phyloP scores from a whole-genome alignment of 2,797 vertebrate species.

The Sarcophilus harrisii region DNA sequence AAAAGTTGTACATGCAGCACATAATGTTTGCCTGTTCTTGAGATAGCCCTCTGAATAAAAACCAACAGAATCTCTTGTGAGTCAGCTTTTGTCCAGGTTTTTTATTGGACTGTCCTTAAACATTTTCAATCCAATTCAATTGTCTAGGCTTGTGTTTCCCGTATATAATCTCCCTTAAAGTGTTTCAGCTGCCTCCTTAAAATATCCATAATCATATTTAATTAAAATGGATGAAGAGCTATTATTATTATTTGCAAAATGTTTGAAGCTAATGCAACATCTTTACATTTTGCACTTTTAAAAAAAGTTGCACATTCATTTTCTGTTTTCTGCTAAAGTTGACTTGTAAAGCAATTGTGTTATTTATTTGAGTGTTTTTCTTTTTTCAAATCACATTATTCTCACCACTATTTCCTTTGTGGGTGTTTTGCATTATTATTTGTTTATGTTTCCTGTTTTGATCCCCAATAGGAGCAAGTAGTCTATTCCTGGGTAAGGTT shows the following conservation, averaged over 20 bases:
- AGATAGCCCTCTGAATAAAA: not conserved
- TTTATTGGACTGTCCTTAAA: conserved; percentile 20
- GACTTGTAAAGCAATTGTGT: not conserved
- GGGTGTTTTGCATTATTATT: conserved; percentile 37
- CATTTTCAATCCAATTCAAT: conserved; percentile 24
- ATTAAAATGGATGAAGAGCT: not conserved
- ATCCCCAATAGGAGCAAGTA: conserved; percentile 18
- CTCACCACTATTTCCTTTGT: not conserved
- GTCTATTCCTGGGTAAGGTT: conserved; percentile 19
- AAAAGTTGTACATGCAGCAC: conserved; percentile 23
- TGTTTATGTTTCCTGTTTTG: conserved; percentile 41
- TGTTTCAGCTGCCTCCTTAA: conserved; percentile 16
- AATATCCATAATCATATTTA: conserved; percentile 3
- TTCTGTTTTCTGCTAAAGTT: not conserved
- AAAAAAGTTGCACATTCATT: not conserved
- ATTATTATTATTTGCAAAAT: not conserved
- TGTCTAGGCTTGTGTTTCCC: conserved; percentile 7
- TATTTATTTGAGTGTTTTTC: conserved; percentile 13
- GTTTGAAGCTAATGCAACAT: not conserved
- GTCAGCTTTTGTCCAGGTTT: conserved; percentile 45
- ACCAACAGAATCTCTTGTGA: conserved; percentile 14
- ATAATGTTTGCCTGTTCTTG: not conserved
- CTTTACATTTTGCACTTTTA: not conserved
- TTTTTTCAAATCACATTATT: not conserved
- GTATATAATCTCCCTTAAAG: conserved; percentile 17